Evolutionary conservation across 2,797 vertebrate species (phyloP), one percentile per base, ranked within the genome.

Genomic region (Peromyscus eremicus): DNA sequence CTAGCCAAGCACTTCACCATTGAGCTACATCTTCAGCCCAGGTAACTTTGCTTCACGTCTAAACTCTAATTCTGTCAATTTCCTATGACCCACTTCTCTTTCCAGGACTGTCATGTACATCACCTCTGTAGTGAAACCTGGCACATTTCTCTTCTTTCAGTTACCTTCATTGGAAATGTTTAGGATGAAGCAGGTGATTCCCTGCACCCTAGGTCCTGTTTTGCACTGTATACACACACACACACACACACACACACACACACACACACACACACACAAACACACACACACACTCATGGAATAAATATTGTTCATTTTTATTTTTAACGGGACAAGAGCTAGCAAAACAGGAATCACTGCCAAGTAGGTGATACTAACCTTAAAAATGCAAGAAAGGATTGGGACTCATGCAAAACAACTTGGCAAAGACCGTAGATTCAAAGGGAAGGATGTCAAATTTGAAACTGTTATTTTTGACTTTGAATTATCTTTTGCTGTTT

Each of bases 311-410:
- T 43, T 93, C 37, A 77, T 76, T 91, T 68, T 46, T 91, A 62
- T 81, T 95, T 81, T 64, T 57, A 73, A 93, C 32, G 19, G 43
- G 14, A 19, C 10, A 9, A 43, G 37, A 89, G 49, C 75, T 43
- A 57, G 90, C 91, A 84, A 95, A 95, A 92, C 3, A 89, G 94
- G 46, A 52, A 55, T 60, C 29, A 66, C 40, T 23, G 11, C 27
- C 79, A 34, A 34, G 10, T 7, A 84, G 23, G 2, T 46, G 75
- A 76, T 43, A 57, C 60, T 86, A 88, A 89, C 3, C 2, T 49
- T 70, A 88, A 75, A 92, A 88, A 82, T 75, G 71, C 19, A 60
- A 23, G 17, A 91, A 83, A 17, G 5, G 13, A 66, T 79, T 73
- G 8, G 89, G 52, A 96, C 46, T 94, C 6, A 17, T 70, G 37